phyloP scores from a whole-genome alignment of 2,888 invertebrate genomes.

The Tenthredo mesomela region DNA sequence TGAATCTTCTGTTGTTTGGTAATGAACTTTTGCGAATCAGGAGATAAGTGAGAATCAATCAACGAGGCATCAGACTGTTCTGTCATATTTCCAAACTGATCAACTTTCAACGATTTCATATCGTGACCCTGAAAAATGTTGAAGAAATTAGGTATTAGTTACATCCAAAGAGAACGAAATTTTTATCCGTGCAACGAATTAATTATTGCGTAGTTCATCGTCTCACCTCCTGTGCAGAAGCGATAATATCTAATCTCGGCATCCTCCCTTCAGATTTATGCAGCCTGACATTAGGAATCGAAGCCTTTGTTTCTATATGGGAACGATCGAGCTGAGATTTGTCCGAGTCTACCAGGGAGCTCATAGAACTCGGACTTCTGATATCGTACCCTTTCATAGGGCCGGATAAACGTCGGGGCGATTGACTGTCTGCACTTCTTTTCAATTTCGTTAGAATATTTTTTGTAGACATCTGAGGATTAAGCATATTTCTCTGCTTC shows the following conservation, averaged over 20 bases:
- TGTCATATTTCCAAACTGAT: constrained; percentile 30
- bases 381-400: constrained; percentile 80
- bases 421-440: constrained; percentile 76
- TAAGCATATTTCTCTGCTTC: constrained; percentile 80
- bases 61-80: constrained; percentile 39
- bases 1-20: constrained; percentile 35
- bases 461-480: constrained; percentile 79
- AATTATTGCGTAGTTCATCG: not conserved
- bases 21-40: constrained; percentile 12
- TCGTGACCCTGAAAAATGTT: constrained; percentile 39
- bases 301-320: constrained; percentile 66
- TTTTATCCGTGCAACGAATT: not conserved
- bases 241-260: constrained; percentile 22
- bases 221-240: constrained; percentile 34
- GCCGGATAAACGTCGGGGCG: constrained; percentile 77
- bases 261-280: constrained; percentile 60
- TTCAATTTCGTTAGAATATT: constrained; percentile 79
- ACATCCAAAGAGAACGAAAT: not conserved
- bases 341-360: constrained; percentile 75
- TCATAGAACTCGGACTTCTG: constrained; percentile 77
- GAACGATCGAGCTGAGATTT: constrained; percentile 74
- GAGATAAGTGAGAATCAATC: constrained; percentile 36
- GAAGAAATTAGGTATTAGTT: not conserved
- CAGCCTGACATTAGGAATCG: constrained; percentile 65
- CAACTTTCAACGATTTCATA: not conserved